A percentile compares a stretch with the other conserved stretches of the same genome.
Conservation (phyloP, 2,888 invertebrate genomes). For the Pterostichus niger region DNA sequence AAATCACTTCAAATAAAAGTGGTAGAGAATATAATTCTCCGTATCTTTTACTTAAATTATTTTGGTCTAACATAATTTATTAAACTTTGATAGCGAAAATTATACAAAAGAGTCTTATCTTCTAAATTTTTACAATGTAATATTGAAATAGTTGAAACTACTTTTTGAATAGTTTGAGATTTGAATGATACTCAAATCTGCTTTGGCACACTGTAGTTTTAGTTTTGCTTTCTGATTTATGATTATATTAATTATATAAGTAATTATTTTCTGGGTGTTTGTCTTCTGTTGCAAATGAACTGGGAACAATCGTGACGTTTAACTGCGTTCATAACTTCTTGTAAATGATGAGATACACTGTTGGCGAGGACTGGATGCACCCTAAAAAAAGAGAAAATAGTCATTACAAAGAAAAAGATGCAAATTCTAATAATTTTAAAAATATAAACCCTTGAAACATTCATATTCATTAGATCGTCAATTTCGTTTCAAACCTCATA, state of each 20-base stretch:
- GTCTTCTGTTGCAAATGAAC: slow-evolving; percentile 79
- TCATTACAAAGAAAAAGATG: not conserved
- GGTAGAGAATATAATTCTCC: too few relatives aligned
- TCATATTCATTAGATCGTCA: too few relatives aligned
- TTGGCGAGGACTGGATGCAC: slow-evolving; percentile 81
- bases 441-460: too few relatives aligned
- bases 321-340: slow-evolving; percentile 87
- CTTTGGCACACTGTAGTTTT: slow-evolving; percentile 61
- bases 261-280: slow-evolving; percentile 60
- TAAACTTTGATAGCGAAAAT: too few relatives aligned
- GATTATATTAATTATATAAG: not conserved
- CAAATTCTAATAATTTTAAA: not conserved
- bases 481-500: too few relatives aligned
- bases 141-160: not conserved
- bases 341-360: slow-evolving; percentile 83
- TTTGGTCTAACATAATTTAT: too few relatives aligned
- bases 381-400: slow-evolving; percentile 77
- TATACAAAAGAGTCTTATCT: too few relatives aligned
- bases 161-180: not conserved
- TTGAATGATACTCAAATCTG: slow-evolving; percentile 9
- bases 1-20: too few relatives aligned
- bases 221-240: not conserved
- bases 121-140: not conserved
- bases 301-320: slow-evolving; percentile 84
- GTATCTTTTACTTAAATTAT: too few relatives aligned